Evolutionary conservation across 2,797 vertebrate genomes (phyloP).

Genomic region (Sebastes taczanowskii): DNA sequence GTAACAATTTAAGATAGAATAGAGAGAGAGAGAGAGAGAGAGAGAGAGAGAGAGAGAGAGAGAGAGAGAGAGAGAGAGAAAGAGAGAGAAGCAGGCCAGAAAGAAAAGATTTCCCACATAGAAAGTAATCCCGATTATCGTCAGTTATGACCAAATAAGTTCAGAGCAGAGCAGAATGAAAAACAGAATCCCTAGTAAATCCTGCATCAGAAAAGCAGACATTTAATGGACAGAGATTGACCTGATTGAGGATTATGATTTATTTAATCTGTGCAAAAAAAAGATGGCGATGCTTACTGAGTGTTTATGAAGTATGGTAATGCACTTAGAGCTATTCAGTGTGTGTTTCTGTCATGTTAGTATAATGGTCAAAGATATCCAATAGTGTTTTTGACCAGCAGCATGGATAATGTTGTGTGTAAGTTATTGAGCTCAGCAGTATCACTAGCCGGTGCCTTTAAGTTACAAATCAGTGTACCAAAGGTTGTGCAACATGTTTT

Average conservation of each 20-base stretch:
- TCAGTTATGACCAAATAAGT: background rate
- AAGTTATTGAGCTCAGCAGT: background rate
- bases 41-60: background rate
- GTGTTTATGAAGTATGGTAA: background rate
- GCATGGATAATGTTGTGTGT: background rate
- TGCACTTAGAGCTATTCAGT: background rate
- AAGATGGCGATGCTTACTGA: background rate
- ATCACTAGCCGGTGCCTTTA: conserved; percentile 1
- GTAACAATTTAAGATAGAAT: background rate
- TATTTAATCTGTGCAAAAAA: conserved; percentile 21
- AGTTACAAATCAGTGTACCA: conserved; percentile 9
- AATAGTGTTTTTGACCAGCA: background rate
- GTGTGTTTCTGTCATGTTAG: background rate
- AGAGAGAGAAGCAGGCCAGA: background rate
- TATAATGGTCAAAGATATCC: background rate
- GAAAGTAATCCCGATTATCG: background rate
- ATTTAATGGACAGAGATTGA: conserved; percentile 41
- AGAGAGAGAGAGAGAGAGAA: background rate
- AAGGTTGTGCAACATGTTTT: conserved; percentile 29
- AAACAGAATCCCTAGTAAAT: conserved; percentile 46
- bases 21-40: background rate
- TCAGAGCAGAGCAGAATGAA: conserved; percentile 4
- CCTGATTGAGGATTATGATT: conserved; percentile 38
- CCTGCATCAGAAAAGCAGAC: conserved; percentile 26
- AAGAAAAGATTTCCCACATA: background rate